These are phyloP conservation scores for Diphyllodes magnificus DNA, from an alignment of 2,113 vertebrate species.

Conservation along the genomic window DNA sequence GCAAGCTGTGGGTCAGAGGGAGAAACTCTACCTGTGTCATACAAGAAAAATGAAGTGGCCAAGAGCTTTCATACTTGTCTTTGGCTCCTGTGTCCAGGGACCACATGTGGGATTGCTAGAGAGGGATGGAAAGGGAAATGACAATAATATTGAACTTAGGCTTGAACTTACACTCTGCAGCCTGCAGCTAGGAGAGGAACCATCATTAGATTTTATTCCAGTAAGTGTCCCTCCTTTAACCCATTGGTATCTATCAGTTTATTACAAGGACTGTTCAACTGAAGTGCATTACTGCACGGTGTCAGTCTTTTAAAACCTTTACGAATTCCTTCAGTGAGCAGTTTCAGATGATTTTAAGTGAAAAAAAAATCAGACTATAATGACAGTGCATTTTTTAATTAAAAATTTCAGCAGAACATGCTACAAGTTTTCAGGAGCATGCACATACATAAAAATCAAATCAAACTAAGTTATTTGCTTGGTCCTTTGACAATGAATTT, in stretches of 20 bases:
- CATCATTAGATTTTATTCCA: not conserved
- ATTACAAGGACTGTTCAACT: not conserved
- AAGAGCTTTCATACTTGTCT: not conserved
- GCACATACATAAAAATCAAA: not conserved
- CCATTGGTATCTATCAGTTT: not conserved
- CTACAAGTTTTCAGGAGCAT: not conserved
- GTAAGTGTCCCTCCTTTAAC: not conserved
- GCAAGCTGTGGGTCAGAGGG: not conserved
- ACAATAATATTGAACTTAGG: not conserved
- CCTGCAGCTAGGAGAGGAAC: not conserved
- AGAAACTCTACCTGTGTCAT: not conserved
- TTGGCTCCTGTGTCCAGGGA: not conserved
- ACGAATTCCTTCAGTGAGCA: not conserved
- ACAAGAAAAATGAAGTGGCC: not conserved
- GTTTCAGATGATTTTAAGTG: not conserved
- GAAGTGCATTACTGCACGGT: not conserved
- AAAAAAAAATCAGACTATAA: not conserved
- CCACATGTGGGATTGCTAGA: fast-evolving
- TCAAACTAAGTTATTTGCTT: not conserved
- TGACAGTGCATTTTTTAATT: not conserved
- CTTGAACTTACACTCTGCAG: not conserved
- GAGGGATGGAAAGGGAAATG: not conserved
- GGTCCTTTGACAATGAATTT: not conserved
- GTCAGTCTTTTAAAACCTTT: not conserved
- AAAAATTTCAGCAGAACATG: not conserved